These are phyloP conservation scores for Xanthorhoe designata DNA, from an alignment of 2,888 invertebrate species.

Conservation along the genomic window DNA sequence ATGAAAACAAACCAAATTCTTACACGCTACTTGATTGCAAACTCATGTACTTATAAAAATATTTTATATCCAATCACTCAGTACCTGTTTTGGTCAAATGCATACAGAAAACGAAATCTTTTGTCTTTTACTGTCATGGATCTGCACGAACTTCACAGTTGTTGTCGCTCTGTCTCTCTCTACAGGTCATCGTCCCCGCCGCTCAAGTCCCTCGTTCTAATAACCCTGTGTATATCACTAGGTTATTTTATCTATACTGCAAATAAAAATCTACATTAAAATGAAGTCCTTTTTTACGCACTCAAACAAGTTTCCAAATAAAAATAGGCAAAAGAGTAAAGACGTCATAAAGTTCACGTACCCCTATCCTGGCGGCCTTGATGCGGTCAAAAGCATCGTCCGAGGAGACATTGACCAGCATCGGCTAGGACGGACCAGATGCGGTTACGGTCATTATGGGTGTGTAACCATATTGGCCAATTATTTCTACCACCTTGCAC, in stretches of 20 bases:
- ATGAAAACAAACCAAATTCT: not conserved
- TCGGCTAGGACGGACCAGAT: slow-evolving; percentile 60
- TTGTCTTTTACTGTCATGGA: slow-evolving; percentile 43
- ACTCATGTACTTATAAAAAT: not conserved
- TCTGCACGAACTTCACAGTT: slow-evolving; percentile 81
- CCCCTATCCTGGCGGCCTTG: slow-evolving; percentile 77
- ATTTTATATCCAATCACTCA: not conserved
- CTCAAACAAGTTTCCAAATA: slow-evolving; percentile 18
- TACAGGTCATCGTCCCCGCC: slow-evolving; percentile 79
- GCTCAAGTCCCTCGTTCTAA: slow-evolving; percentile 78
- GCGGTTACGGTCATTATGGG: slow-evolving; percentile 66
- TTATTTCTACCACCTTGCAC: slow-evolving; percentile 75
- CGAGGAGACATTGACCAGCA: slow-evolving; percentile 75
- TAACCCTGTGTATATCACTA: slow-evolving; percentile 74
- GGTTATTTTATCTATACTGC: slow-evolving; percentile 58
- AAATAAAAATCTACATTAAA: slow-evolving; percentile 23
- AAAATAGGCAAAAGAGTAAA: slow-evolving; percentile 45
- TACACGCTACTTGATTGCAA: not conserved
- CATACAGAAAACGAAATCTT: slow-evolving; percentile 41
- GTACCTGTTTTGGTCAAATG: slow-evolving; percentile 13
- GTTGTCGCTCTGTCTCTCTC: slow-evolving; percentile 83
- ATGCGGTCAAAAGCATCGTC: slow-evolving; percentile 73
- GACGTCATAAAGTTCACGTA: slow-evolving; percentile 67
- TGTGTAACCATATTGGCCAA: slow-evolving; percentile 71
- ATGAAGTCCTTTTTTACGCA: slow-evolving; percentile 18